phyloP scores from a whole-genome alignment of 2,797 vertebrate species.

The Linurgus olivaceus region DNA sequence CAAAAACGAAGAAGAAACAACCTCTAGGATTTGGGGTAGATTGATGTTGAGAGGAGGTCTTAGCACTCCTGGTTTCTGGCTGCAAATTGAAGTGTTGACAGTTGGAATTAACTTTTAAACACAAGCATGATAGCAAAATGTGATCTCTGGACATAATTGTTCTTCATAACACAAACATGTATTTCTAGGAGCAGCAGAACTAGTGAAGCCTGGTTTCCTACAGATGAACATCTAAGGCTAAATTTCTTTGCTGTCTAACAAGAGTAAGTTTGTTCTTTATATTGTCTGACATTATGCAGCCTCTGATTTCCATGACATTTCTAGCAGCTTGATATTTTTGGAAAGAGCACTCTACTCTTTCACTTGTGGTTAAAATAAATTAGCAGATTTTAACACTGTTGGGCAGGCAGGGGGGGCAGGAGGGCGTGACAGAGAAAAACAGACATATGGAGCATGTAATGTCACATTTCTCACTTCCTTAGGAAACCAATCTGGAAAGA shows the following conservation, averaged over 20 bases:
- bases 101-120: neutral
- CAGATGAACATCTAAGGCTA: neutral
- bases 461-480: constrained; percentile 5
- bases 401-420: accelerated
- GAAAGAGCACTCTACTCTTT: neutral
- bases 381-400: constrained; percentile 27
- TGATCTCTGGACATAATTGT: neutral
- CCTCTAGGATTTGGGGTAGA: neutral
- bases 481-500: constrained; percentile 8
- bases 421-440: neutral
- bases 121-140: neutral
- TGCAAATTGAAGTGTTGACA: neutral
- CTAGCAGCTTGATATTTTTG: constrained; percentile 22
- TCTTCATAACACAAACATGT: neutral
- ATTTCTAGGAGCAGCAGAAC: neutral
- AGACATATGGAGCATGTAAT: constrained; percentile 4
- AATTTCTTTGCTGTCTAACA: neutral
- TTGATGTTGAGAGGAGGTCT: neutral
- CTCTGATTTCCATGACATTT: constrained; percentile 21
- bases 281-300: neutral
- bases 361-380: constrained; percentile 53
- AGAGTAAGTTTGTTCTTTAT: neutral
- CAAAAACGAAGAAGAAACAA: neutral
- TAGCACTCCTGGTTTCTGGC: neutral
- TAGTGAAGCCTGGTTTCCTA: neutral